Percentiles rank a stretch among this genome's conserved stretches.
Evolutionary conservation across 2,888 invertebrate genomes (phyloP).

Genomic region (Perithous albicinctus): DNA sequence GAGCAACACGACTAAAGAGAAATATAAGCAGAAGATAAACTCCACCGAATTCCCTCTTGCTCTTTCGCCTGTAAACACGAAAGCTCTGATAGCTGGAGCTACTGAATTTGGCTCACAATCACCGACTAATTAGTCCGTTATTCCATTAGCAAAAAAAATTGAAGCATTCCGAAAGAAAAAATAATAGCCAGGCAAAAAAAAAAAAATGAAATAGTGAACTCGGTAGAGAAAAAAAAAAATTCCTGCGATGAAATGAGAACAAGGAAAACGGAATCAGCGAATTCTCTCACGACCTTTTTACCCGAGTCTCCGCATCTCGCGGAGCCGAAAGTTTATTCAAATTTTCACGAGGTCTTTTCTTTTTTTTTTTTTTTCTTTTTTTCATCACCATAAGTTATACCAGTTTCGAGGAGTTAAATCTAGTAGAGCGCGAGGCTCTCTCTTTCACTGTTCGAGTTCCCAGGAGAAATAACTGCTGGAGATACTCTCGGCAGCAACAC

Average conservation of each 20-base stretch:
- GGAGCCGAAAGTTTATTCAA: conserved; percentile 9
- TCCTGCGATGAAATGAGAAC: neutral
- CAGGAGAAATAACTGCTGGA: conserved; percentile 40
- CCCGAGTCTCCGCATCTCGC: neutral
- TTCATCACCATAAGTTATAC: conserved; percentile 29
- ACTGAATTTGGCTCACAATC: neutral
- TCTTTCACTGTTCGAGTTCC: conserved; percentile 7
- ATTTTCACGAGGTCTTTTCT: conserved; percentile 17
- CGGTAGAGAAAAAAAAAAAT: neutral
- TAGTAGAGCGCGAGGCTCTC: neutral
- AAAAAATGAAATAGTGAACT: neutral
- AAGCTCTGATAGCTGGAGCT: neutral
- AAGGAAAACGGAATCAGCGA: neutral
- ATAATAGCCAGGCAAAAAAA: no score
- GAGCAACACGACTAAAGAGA: neutral
- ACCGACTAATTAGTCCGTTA: neutral
- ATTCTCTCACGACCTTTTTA: neutral
- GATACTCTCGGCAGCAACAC: conserved; percentile 28
- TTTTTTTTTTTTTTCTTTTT: conserved; percentile 39
- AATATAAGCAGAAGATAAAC: neutral
- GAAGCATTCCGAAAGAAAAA: neutral
- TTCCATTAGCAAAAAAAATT: neutral
- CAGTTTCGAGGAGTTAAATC: conserved; percentile 17
- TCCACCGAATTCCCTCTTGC: neutral
- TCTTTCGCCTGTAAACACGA: neutral